A percentile compares a stretch with the other conserved stretches of the same genome.
phyloP scores from a whole-genome alignment of 2,113 vertebrate genomes.

The Bubo blakistoni region DNA sequence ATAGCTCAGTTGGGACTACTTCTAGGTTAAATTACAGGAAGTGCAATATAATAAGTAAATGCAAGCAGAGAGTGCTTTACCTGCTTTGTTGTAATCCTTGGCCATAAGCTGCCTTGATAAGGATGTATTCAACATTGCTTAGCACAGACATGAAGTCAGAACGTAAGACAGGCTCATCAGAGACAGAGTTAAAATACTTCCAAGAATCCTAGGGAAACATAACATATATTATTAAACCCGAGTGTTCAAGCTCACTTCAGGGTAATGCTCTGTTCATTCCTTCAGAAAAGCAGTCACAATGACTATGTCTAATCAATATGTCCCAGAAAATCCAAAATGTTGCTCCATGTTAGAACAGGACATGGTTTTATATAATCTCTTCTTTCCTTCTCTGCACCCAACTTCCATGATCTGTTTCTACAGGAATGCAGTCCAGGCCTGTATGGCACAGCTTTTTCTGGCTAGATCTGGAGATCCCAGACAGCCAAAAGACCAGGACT shows the following conservation, averaged over 20 bases:
- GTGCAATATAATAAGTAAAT: neutral
- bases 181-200: conserved; percentile 94
- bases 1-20: neutral
- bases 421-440: neutral
- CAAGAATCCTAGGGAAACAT: conserved; percentile 78
- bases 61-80: conserved; percentile 57
- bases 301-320: neutral
- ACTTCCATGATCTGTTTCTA: neutral
- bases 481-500: neutral
- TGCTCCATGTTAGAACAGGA: neutral
- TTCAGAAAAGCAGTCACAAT: neutral
- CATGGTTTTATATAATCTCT: neutral
- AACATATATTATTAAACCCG: neutral
- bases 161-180: conserved; percentile 80
- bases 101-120: conserved; percentile 91
- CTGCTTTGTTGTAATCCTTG: conserved; percentile 90
- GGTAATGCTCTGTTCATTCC: neutral
- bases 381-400: neutral
- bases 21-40: neutral
- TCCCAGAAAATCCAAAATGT: neutral
- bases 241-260: neutral
- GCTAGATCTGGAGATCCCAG: neutral
- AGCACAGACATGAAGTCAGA: conserved; percentile 90
- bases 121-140: conserved; percentile 84
- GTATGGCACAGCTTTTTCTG: neutral